These are phyloP conservation scores for Antheraea yamamai DNA, from an alignment of 2,888 invertebrate genomes.

Conservation along the genomic window DNA sequence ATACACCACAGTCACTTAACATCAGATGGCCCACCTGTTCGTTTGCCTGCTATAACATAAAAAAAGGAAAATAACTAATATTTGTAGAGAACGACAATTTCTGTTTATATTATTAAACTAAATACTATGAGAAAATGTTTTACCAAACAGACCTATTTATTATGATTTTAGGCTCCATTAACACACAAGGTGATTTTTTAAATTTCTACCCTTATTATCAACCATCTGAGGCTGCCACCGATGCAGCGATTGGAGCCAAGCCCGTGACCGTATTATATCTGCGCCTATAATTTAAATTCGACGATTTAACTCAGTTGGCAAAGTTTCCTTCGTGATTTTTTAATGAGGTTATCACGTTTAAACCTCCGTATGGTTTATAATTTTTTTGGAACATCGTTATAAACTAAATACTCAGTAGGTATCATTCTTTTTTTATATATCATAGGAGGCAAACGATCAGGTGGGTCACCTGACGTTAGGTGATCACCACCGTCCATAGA, in stretches of 20 bases:
- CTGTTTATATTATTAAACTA: too few relatives aligned
- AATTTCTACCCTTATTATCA: neutral
- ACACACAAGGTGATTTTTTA: neutral
- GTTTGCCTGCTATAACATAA: too few relatives aligned
- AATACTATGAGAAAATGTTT: too few relatives aligned
- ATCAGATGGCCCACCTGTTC: too few relatives aligned
- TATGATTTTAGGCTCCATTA: neutral
- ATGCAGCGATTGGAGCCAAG: neutral
- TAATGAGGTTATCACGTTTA: slow-evolving; percentile 7
- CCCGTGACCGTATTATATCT: neutral
- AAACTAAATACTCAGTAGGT: neutral
- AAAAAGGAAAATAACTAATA: too few relatives aligned
- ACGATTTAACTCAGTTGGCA: slow-evolving; percentile 6
- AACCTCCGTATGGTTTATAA: neutral
- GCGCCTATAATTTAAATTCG: slow-evolving; percentile 4
- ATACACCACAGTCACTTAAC: too few relatives aligned
- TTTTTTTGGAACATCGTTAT: neutral
- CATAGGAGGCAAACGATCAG: too few relatives aligned
- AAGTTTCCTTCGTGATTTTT: neutral
- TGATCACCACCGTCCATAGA: too few relatives aligned
- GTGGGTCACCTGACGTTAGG: too few relatives aligned
- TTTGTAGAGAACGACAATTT: too few relatives aligned
- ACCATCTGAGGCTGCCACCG: neutral
- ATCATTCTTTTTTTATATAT: too few relatives aligned
- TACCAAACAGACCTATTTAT: too few relatives aligned